These are phyloP conservation scores for Andrena praecox DNA, from an alignment of 2,888 invertebrate genomes.

Conservation along the genomic window DNA sequence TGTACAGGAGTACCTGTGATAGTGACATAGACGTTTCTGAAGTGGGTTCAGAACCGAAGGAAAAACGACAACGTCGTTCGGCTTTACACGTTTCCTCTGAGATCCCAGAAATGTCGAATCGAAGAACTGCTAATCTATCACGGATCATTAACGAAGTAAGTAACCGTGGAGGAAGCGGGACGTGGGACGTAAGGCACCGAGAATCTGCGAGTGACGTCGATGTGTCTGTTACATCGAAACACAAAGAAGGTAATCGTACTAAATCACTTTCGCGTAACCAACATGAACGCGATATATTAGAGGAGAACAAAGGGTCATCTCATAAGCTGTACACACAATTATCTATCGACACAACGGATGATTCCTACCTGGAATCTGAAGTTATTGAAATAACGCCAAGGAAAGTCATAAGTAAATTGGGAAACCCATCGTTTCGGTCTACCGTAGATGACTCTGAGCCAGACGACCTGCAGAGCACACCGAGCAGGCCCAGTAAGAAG, in stretches of 20 bases:
- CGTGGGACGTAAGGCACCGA: too few relatives aligned
- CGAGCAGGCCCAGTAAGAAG: neutral
- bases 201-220: neutral
- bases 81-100: too few relatives aligned
- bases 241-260: neutral
- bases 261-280: neutral
- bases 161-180: neutral
- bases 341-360: neutral
- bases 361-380: neutral
- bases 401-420: neutral
- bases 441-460: neutral
- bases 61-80: too few relatives aligned
- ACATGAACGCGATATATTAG: neutral
- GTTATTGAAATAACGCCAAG: constrained; percentile 12
- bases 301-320: neutral
- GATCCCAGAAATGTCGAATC: too few relatives aligned
- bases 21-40: neutral
- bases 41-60: neutral
- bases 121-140: neutral
- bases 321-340: neutral
- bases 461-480: neutral
- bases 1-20: too few relatives aligned
- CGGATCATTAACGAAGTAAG: neutral
- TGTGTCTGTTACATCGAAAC: neutral
- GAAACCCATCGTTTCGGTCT: neutral